Percentiles rank a stretch among this genome's conserved stretches.
phyloP scores from a whole-genome alignment of 2,113 vertebrate species.

The Narcine bancroftii region DNA sequence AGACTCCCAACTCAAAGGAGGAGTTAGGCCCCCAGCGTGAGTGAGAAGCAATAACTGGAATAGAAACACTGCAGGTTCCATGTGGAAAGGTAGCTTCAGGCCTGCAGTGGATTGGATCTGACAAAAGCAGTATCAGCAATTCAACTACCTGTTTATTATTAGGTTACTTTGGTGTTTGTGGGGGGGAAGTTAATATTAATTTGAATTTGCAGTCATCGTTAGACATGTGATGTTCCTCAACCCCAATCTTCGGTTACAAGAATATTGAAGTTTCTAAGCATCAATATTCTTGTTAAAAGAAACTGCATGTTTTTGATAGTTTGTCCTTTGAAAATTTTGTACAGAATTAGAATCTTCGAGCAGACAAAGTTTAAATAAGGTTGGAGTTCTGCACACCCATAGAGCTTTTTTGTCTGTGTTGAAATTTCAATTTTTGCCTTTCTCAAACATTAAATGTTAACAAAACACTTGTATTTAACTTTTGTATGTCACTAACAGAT shows the following conservation, averaged over 20 bases:
- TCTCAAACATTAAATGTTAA: neutral
- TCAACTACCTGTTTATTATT: neutral
- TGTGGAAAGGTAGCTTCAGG: neutral
- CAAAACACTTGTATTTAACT: neutral
- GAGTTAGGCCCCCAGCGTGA: neutral
- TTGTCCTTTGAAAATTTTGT: neutral
- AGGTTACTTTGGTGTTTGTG: neutral
- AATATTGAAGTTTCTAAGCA: neutral
- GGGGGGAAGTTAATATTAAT: too few relatives aligned
- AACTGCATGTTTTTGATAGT: neutral
- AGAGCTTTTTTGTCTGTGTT: neutral
- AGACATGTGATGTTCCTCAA: neutral
- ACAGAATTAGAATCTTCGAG: neutral
- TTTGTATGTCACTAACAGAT: neutral
- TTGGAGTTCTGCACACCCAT: neutral
- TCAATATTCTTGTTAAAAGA: too few relatives aligned
- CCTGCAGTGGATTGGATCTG: neutral
- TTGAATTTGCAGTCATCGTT: neutral
- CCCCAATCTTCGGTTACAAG: neutral
- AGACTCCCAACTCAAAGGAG: neutral
- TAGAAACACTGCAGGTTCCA: neutral
- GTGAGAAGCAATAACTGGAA: neutral
- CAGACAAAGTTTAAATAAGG: neutral
- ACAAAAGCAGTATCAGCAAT: neutral
- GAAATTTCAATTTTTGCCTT: neutral